These are phyloP conservation scores for Sphenopsis melanotis DNA, from an alignment of 2,797 vertebrate genomes.

Conservation along the genomic window DNA sequence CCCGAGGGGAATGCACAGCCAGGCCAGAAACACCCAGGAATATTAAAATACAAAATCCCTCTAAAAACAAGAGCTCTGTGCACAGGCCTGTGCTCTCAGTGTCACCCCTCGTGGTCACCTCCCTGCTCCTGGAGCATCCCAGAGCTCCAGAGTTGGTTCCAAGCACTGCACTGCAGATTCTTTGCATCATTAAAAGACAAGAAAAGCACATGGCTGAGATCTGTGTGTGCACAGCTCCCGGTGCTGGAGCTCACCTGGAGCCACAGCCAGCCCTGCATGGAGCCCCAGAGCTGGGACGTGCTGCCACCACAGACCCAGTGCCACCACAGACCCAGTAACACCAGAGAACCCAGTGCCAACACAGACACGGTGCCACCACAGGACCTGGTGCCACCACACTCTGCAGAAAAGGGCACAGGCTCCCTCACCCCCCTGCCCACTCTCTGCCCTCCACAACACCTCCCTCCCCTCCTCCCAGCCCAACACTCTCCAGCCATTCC, in stretches of 20 bases:
- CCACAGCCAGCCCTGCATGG: not conserved
- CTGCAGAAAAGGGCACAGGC: fast-evolving
- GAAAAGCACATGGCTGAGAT: fast-evolving
- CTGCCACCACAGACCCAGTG: not conserved
- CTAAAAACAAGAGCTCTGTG: not conserved
- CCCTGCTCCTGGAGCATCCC: fast-evolving
- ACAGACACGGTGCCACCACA: too few relatives aligned
- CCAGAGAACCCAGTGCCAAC: fast-evolving
- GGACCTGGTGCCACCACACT: not conserved
- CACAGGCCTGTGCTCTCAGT: not conserved
- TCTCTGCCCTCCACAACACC: not conserved
- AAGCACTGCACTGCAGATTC: not conserved
- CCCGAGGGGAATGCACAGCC: not conserved
- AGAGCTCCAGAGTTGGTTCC: fast-evolving
- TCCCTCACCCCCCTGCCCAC: not conserved
- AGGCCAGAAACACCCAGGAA: not conserved
- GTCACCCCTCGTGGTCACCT: fast-evolving
- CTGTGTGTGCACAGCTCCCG: fast-evolving
- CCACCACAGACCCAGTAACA: fast-evolving
- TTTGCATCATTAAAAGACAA: not conserved
- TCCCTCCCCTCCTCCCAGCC: not conserved
- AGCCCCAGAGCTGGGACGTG: not conserved
- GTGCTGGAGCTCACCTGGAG: not conserved
- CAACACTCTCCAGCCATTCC: fast-evolving
- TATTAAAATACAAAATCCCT: not conserved